These are phyloP conservation scores for Endomychus coccineus DNA, from an alignment of 2,888 invertebrate species.

Conservation along the genomic window DNA sequence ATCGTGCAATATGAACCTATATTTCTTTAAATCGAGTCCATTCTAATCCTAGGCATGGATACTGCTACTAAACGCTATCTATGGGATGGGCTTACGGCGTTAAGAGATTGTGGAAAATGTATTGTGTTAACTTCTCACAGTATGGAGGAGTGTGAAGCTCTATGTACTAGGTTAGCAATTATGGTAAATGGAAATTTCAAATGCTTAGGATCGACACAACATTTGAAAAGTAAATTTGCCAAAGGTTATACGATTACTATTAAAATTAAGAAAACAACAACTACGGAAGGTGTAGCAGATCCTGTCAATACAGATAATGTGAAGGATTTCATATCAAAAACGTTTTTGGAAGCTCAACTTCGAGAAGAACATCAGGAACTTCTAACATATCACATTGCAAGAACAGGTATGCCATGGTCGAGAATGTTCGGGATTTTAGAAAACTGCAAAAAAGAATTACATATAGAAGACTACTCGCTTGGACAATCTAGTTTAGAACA, in stretches of 20 bases:
- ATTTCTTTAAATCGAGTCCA: no score
- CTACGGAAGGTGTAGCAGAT: slow-evolving; percentile 13
- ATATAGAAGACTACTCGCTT: slow-evolving; percentile 73
- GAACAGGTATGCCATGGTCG: slow-evolving; percentile 60
- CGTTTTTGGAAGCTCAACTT: slow-evolving; percentile 34
- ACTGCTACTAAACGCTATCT: slow-evolving; percentile 72
- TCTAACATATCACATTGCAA: slow-evolving; percentile 61
- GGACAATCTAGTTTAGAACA: slow-evolving; percentile 79
- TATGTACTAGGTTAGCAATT: slow-evolving; percentile 72
- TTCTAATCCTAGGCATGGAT: slow-evolving; percentile 78
- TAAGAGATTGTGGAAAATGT: slow-evolving; percentile 63
- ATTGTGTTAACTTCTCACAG: slow-evolving; percentile 79
- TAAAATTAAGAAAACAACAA: slow-evolving; percentile 39
- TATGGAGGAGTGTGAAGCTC: slow-evolving; percentile 82
- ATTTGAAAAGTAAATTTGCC: slow-evolving; percentile 72
- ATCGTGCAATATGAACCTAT: no score
- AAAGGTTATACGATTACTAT: slow-evolving; percentile 47
- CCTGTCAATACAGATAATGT: slow-evolving; percentile 22
- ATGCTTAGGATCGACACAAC: slow-evolving; percentile 74
- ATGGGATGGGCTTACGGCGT: slow-evolving; percentile 66
- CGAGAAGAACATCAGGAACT: slow-evolving; percentile 67
- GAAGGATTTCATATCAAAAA: slow-evolving; percentile 31
- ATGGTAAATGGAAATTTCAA: slow-evolving; percentile 79
- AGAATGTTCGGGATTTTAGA: slow-evolving; percentile 73
- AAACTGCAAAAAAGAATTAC: slow-evolving; percentile 37